Evolutionary conservation across 2,888 invertebrate species (phyloP), one percentile per base, ranked within the genome.

Genomic region (Stenoptilia bipunctidactyla): DNA sequence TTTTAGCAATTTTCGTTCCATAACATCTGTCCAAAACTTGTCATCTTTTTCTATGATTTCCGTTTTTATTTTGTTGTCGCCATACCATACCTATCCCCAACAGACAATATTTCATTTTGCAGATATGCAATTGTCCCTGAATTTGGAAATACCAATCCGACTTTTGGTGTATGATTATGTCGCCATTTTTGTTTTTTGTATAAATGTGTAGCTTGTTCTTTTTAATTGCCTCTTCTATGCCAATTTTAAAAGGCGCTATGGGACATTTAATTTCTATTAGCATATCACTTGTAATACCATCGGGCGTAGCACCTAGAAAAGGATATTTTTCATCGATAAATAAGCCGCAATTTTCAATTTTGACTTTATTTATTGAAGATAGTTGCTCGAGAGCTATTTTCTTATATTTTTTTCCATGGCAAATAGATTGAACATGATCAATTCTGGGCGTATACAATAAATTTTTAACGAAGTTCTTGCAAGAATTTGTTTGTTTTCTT

Each of bases 241-340:
- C 37, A n/a, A 37, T n/a, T 15, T 39, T 42, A 30, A 33, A 27
- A 9, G 42, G 37, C 8, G 38, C 37, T 25, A 42, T 45, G 9
- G 41, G 46, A 34, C 46, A 46, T 40, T 46, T 46, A 3, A 46
- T 40, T 45, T 46, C 40, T 6, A 45, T 34, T 13, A 46, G 42
- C 14, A 13, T 37, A 14, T 15, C 36, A 30, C 38, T 44, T 27
- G 39, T 33, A 13, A 45, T 10, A 40, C 46, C 46, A 45, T 46
- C 45, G 13, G 44, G 45, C 9, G 46, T 38, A 6, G 45, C 45
- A 9, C 42, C 46, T 13, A 46, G 15, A 35, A 27, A 42, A 5
- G 40, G 46, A 10, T 15, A 9, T 15, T 38, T 25, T 12, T 27
- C 27, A 34, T 46, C 41, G 15, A 46, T 38, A 15, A 45, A 45